Evolutionary conservation across 2,113 vertebrate species (phyloP), one percentile per base, ranked within the genome.

Genomic region (Odontophorus gujanensis): DNA sequence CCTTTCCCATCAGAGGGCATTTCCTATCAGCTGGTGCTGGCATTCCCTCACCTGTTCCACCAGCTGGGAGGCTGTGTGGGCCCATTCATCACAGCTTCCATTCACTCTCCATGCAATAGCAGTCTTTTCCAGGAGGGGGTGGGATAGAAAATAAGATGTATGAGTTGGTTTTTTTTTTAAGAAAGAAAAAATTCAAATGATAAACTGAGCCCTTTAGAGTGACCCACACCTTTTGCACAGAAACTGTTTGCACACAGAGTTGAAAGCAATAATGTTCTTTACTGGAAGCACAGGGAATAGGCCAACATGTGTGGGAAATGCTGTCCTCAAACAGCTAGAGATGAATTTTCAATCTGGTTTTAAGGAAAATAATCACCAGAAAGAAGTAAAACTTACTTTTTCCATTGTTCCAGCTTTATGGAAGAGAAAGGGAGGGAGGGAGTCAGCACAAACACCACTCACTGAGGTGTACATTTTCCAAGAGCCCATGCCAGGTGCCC

Each of bases 61-160:
- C 96, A 96, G 94, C 95, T 96, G 96, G 86, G 48, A 94, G 45
- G 62, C 84, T 93, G 66, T 81, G 92, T 65, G 94, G 62, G 71
- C 74, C 71, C 84, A 94, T 96, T 90, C 83, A 73, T 89, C 96
- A 88, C 51, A 61, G 69, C 66, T 69, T 58, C 76, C 76, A 79
- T 40, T 79, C 89, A 42, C 72, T 28, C 80, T 25, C 73, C 80
- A 77, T 42, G 85, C 47, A 45, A 80, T 76, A 85, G 17, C 36
- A 77, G 61, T 10, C 51, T 81, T 87, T 74, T 94, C 83, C 53
- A 84, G 57, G 43, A 86, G 68, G 87, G 34, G 5, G 32, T 47
- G 12, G 79, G 68, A 73, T 85, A 88, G 76, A 63, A 92, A 85
- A 36, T 0, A 6, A 85, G 58, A 84, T 13, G 4, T 3, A 6